Percentiles rank a stretch among this genome's conserved stretches.
phyloP scores from a whole-genome alignment of 2,797 vertebrate genomes.

The Catamblyrhynchus diadema region DNA sequence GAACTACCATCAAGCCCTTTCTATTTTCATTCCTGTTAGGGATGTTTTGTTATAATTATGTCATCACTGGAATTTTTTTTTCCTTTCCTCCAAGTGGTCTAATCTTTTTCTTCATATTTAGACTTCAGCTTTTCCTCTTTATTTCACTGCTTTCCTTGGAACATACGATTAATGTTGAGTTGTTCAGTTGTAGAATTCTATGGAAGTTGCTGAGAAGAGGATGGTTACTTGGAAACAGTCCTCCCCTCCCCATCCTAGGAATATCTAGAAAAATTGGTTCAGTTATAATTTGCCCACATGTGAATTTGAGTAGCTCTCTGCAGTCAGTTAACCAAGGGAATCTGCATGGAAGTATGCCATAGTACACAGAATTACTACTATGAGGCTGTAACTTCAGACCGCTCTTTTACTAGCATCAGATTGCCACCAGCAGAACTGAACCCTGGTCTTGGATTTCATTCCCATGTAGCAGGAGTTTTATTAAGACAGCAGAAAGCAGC shows the following conservation, averaged over 20 bases:
- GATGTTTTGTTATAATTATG: conserved; percentile 35
- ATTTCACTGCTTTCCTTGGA: conserved; percentile 32
- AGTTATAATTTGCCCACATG: background rate
- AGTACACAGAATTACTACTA: background rate
- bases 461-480: conserved; percentile 54
- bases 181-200: background rate
- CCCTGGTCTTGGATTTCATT: conserved; percentile 38
- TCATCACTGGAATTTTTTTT: background rate
- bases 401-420: background rate
- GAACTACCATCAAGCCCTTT: background rate
- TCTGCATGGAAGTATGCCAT: background rate
- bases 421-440: conserved; percentile 17
- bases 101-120: background rate
- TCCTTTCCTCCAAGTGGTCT: background rate
- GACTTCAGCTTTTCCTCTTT: background rate
- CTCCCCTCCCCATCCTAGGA: background rate
- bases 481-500: conserved; percentile 61
- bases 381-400: background rate
- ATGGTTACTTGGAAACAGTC: background rate
- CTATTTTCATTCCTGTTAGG: conserved; percentile 20
- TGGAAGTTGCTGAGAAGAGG: background rate
- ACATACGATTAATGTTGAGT: background rate
- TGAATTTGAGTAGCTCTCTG: background rate
- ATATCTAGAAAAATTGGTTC: background rate
- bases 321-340: background rate